Evolutionary conservation across 1,140 invertebrate genomes (phyloP), one percentile per base, ranked within the genome.

Genomic region (Daktulosphaira vitifoliae): DNA sequence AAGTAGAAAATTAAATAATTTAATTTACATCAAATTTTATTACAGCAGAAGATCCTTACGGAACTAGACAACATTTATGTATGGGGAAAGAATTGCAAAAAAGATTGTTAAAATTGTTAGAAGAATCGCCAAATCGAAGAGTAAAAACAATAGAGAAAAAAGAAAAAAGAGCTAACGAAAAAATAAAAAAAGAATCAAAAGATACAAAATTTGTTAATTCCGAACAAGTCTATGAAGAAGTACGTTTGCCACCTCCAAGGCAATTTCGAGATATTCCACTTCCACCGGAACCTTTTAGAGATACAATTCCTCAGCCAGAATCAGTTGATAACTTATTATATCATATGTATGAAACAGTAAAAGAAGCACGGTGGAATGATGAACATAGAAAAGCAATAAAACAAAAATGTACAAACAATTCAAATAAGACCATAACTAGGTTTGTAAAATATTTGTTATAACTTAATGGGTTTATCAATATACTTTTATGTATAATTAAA

Each of bases 281-380:
- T 2, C 81, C 82, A 9, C 86, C 86, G 0, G 85, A 87, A 70
- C 81, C 82, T 69, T 88, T 88, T 72, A 74, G 81, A 0, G 82
- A 84, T 16, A 56, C 68, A 48, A 50, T 65, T 13, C 53, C 66
- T 13, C 81, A 81, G 70, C 73, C 67, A 68, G 78, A 77, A 22
- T 82, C 83, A 39, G 79, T 88, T 33, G 86, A 88, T 71, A 89
- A 89, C 76, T 84, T 86, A 0, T 74, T 89, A 0, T 88, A 88
- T 69, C 86, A 89, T 73, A 83, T 88, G n/a, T 87, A 87, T 71
- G 86, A 88, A 76, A 84, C 81, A 69, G 79, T 81, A 1, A 79
- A 78, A 62, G 75, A 76, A 66, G 70, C 56, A 3, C 38, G 56
- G 29, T 62, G 56, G 56, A 62, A 62, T 73, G 33, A 72, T 75